Evolutionary conservation across 1,140 invertebrate species (phyloP), one percentile per base, ranked within the genome.

Genomic region (Lordiphosa collinella): DNA sequence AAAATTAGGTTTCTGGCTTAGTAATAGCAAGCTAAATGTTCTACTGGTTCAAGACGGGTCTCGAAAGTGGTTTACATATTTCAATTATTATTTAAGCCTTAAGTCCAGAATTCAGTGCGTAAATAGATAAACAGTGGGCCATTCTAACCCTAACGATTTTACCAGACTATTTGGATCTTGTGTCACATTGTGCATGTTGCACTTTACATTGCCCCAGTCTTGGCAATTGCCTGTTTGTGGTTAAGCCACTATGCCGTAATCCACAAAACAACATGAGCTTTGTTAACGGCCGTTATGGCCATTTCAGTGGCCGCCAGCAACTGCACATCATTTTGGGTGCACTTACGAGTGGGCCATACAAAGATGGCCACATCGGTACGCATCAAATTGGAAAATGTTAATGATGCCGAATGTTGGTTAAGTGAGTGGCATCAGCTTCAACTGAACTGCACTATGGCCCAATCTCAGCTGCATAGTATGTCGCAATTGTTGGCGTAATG

Each of bases 401-500:
- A 82, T 68, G 58, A 63, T 60, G 61, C 41, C 56, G 58, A 67
- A 54, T 70, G 58, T 67, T 63, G 69, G 59, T 65, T 65, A 56
- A 74, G 75, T 78, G 66, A 52, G 72, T 65, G 38, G 38, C 64
- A 31, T 58, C 40, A 36, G 32, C 22, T 32, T 9, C 38, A 34
- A 16, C 10, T 7, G 25, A 22, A 16, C 35, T 32, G 31, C 18
- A 58, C 41, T 44, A 13, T 12, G 36, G 38, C 32, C 41, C 32
- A 43, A 22, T 35, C 34, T 10, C 40, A 43, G 41, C 29, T 43
- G 41, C 10, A 29, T 12, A 11, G 11, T 29, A 10, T 82, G 78
- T 58, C 53, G 76, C 50, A 82, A 84, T 76, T 49, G 29, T 29
- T 38, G 13, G 36, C 61, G 55, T 80, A 80, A 80, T 80, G 71